Percentiles rank a stretch among this genome's conserved stretches.
phyloP scores from a whole-genome alignment of 2,113 vertebrate species.

The Lipophrys pholis region DNA sequence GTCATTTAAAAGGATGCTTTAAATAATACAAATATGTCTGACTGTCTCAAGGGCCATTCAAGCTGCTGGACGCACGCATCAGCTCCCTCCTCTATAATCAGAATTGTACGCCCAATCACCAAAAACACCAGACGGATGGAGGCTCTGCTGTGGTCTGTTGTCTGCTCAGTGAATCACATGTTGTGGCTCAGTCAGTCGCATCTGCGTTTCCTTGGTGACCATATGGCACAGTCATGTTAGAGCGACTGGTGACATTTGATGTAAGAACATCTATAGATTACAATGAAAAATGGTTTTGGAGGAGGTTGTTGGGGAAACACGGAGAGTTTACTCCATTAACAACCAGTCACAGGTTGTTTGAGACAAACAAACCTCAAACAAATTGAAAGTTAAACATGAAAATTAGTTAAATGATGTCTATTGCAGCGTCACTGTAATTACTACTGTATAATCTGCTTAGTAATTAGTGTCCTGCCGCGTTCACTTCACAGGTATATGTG shows the following conservation, averaged over 20 bases:
- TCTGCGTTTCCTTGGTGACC: constrained; percentile 34
- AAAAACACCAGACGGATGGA: constrained; percentile 31
- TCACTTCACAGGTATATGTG: constrained; percentile 3
- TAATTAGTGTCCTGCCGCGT: constrained; percentile 28
- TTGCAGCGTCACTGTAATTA: not conserved
- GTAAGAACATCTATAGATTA: not conserved
- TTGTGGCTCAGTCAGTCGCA: constrained; percentile 27
- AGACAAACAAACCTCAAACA: constrained; percentile 5
- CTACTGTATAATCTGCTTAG: constrained; percentile 24
- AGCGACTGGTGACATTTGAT: constrained; percentile 42
- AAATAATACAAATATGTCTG: no score
- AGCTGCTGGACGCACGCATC: not conserved
- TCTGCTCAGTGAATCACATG: constrained; percentile 30
- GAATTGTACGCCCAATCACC: constrained; percentile 15
- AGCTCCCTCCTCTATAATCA: constrained; percentile 9
- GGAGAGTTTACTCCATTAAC: not conserved
- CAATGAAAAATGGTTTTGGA: not conserved
- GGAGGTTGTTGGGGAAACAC: not conserved
- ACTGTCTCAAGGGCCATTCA: no score
- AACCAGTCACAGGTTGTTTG: not conserved
- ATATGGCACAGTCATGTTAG: not conserved
- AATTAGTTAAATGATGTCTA: not conserved
- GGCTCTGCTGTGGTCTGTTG: constrained; percentile 14
- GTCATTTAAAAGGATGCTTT: no score
- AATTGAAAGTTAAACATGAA: constrained; percentile 5